Evolutionary conservation across 2,888 invertebrate genomes (phyloP).

Genomic region (Caenorhabditis sinica): DNA sequence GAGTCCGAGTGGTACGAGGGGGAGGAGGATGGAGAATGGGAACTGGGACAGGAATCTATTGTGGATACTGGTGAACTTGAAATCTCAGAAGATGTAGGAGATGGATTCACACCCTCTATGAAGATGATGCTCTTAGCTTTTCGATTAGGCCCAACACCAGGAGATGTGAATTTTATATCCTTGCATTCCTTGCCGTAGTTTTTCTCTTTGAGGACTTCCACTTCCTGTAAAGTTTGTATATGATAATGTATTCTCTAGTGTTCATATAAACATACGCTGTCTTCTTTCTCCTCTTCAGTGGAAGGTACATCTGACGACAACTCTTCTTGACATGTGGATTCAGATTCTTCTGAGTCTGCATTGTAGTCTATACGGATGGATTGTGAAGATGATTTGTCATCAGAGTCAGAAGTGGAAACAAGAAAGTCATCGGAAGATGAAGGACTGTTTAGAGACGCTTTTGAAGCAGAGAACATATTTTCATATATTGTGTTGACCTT

Average conservation of each 20-base stretch:
- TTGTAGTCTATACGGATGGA: neutral
- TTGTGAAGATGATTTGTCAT: neutral
- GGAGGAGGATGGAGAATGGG: neutral
- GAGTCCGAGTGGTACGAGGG: too few relatives aligned
- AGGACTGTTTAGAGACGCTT: neutral
- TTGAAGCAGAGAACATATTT: neutral
- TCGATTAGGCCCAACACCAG: neutral
- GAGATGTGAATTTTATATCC: neutral
- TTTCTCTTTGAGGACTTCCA: neutral
- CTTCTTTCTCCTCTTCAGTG: too few relatives aligned
- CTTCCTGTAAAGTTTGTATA: too few relatives aligned
- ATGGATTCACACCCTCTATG: neutral
- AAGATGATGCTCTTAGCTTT: neutral
- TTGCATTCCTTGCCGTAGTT: slow-evolving; percentile 22
- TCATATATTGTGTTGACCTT: neutral
- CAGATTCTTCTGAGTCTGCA: slow-evolving; percentile 15
- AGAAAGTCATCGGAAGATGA: slow-evolving; percentile 22
- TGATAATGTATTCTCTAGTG: too few relatives aligned
- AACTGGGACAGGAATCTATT: slow-evolving; percentile 11
- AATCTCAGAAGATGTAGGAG: neutral
- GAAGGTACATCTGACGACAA: neutral
- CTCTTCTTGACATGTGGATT: slow-evolving; percentile 24
- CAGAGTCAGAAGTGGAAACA: slow-evolving; percentile 10
- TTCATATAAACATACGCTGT: too few relatives aligned
- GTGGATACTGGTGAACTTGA: slow-evolving; percentile 6